Conservation (phyloP, 2,797 vertebrate species). For the Eulemur albifrons region DNA sequence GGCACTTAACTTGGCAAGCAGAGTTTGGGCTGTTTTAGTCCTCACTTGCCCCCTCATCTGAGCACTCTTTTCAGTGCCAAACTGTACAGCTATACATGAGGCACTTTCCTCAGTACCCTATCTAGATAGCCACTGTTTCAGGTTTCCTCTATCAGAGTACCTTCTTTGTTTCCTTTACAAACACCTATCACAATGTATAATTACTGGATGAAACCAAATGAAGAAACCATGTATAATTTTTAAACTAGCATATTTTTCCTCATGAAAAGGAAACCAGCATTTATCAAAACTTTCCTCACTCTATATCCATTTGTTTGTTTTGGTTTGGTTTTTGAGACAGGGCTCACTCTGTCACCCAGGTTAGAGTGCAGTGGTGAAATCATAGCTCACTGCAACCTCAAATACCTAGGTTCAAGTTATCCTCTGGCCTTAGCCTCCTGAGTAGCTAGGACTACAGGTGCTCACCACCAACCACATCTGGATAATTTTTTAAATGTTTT, state of each 20-base stretch:
- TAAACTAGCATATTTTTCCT: constrained; percentile 39
- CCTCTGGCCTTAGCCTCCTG: no score
- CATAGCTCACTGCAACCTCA: no score
- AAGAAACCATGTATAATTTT: constrained; percentile 47
- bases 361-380: no score
- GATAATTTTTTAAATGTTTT: not conserved
- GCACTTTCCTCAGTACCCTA: not conserved
- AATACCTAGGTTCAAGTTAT: no score
- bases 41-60: not conserved
- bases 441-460: no score
- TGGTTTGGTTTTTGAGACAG: not conserved
- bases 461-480: no score
- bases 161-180: not conserved
- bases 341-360: no score
- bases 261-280: constrained; percentile 55
- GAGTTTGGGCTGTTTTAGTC: not conserved
- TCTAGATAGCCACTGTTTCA: not conserved
- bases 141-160: not conserved
- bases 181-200: not conserved
- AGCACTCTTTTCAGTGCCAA: not conserved
- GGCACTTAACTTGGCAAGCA: not conserved
- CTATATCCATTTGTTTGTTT: no score
- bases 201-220: constrained; percentile 67
- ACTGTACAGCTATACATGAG: not conserved
- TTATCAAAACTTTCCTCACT: constrained; percentile 9